Percentiles rank a stretch among this genome's conserved stretches.
These are phyloP conservation scores for Mirounga angustirostris DNA, from an alignment of 2,113 vertebrate genomes.

Conservation along the genomic window DNA sequence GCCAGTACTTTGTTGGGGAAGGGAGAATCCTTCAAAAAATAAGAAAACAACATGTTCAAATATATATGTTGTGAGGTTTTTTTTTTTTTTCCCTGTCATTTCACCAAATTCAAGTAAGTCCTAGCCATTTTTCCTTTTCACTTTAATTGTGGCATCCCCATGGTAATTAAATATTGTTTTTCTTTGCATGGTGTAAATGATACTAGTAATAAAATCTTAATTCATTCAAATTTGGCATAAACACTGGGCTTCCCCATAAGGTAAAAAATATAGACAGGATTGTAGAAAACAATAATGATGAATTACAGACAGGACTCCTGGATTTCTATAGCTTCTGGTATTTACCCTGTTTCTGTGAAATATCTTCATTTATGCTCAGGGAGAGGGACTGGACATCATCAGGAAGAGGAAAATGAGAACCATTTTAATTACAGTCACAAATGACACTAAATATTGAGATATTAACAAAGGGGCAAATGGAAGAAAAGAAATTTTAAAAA, in stretches of 20 bases:
- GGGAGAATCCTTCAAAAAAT: background rate
- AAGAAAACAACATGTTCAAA: background rate
- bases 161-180: constrained; percentile 9
- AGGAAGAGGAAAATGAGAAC: background rate
- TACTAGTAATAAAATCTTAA: constrained; percentile 33
- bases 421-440: constrained; percentile 42
- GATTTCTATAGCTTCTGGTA: background rate
- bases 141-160: background rate
- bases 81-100: background rate
- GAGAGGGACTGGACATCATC: background rate
- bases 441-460: background rate
- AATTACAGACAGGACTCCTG: background rate
- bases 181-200: background rate
- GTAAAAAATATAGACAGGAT: background rate
- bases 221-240: constrained; percentile 49
- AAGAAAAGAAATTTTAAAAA: constrained; percentile 53
- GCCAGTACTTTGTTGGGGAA: background rate
- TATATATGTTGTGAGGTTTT: background rate
- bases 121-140: background rate
- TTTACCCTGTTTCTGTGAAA: constrained; percentile 34
- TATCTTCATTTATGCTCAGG: constrained; percentile 20
- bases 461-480: background rate
- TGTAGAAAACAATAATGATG: background rate
- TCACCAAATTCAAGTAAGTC: background rate
- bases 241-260: background rate